phyloP scores from a whole-genome alignment of 2,888 invertebrate genomes.

The Netelia melanura region DNA sequence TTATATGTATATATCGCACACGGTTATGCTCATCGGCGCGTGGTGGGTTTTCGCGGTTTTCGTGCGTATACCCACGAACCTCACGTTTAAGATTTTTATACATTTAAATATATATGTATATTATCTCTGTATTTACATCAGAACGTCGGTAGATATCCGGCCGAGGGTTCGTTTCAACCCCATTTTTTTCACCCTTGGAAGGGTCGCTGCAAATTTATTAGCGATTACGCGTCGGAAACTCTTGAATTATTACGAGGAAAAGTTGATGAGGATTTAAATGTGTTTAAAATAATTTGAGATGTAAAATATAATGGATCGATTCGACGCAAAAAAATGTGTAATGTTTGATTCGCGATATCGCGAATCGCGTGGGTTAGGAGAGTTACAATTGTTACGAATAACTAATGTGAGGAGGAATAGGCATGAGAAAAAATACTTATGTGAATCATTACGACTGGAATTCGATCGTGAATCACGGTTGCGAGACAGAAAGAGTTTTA shows the following conservation, averaged over 20 bases:
- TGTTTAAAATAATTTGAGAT: too few relatives aligned
- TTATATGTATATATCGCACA: neutral
- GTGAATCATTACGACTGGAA: neutral
- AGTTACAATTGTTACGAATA: too few relatives aligned
- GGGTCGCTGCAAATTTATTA: constrained; percentile 62
- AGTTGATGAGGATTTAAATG: neutral
- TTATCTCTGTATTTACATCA: constrained; percentile 43
- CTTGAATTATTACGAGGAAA: neutral
- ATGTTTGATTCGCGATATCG: too few relatives aligned
- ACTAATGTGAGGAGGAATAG: neutral
- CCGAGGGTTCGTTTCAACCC: neutral
- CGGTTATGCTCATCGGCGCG: constrained; percentile 32
- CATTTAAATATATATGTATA: neutral
- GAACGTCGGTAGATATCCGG: constrained; percentile 32
- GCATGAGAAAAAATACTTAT: constrained; percentile 12
- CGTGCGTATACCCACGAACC: constrained; percentile 33
- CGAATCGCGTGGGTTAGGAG: too few relatives aligned
- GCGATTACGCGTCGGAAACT: constrained; percentile 47
- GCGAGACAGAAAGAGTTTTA: neutral
- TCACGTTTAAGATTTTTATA: neutral
- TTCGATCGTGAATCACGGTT: constrained; percentile 3
- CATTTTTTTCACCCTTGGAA: constrained; percentile 35
- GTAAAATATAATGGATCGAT: too few relatives aligned
- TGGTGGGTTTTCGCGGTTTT: constrained; percentile 48
- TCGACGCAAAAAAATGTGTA: too few relatives aligned